phyloP scores from a whole-genome alignment of 2,888 invertebrate genomes.

The Cephus nigrinus region DNA sequence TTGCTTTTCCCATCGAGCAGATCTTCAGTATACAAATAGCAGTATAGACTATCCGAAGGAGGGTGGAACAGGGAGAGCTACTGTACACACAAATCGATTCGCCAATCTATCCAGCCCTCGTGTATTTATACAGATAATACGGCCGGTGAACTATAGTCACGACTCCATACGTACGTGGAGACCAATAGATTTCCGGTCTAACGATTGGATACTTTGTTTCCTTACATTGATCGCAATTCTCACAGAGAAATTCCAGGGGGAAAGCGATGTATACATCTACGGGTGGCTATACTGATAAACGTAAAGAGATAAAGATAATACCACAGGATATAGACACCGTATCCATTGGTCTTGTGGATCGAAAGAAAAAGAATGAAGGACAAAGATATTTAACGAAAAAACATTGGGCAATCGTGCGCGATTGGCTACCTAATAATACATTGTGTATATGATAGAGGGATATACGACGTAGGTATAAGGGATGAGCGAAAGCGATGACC shows the following conservation, averaged over 20 bases:
- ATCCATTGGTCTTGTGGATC: background rate
- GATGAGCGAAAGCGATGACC: background rate
- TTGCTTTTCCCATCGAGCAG: background rate
- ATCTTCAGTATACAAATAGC: background rate
- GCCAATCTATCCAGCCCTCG: background rate
- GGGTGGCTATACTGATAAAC: background rate
- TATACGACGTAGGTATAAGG: background rate
- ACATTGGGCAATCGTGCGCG: background rate
- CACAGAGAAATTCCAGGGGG: background rate
- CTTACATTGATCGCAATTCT: background rate
- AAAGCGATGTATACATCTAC: background rate
- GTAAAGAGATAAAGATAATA: background rate
- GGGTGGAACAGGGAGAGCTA: too few species aligned
- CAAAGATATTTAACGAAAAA: background rate
- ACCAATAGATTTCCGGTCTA: background rate
- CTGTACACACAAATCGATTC: background rate
- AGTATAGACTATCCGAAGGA: background rate
- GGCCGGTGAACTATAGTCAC: background rate
- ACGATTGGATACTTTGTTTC: background rate
- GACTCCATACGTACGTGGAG: background rate
- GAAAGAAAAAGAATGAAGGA: background rate
- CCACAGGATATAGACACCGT: background rate
- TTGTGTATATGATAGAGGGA: background rate
- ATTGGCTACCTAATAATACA: background rate
- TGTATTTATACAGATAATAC: background rate